Base-by-base conservation (phyloP, 2,113 vertebrate species). In the Sprattus sprattus region DNA sequence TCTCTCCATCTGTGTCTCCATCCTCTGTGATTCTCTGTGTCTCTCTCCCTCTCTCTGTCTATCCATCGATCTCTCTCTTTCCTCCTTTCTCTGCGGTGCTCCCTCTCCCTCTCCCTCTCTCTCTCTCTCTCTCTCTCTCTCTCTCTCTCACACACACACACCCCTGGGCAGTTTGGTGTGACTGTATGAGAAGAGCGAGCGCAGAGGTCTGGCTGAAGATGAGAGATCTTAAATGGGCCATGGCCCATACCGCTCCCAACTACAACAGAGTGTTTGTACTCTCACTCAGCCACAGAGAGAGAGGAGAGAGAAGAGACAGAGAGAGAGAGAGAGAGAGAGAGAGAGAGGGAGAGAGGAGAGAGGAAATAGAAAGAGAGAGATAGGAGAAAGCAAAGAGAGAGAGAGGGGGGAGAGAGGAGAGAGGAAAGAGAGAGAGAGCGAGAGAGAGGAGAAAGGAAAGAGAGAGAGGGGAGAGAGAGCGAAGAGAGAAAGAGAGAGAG, bases 181-280 rank as follows among this genome's bases (percentile, higher is more conserved):
- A 83, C 54, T 85, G 54, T 82, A 88, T 64, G 82, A 78, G 45
- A 60, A 47, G 86, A 46, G 44, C 82, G 52, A 45, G 47, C 60
- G 50, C 83, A 57, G 83, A 88, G 64, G 25, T 50, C 81, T 86
- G 50, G 83, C 52, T 64, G 47, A 60, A 82, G 28, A 87, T 86
- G 80, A 86, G 82, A 78, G 57, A 13, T 8, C 15, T 44, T 39
- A 85, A 84, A 81, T 71, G 52, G 52, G n/a, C 64, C 54, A 15
- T 54, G 46, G 45, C 67, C 32, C 50, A 83, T 86, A 64, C 84
- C 50, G 45, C 67, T 82, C 81, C 78, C 86, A 85, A 82, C 28
- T 85, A 85, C 81, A 89, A 84, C 86, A 85, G 80, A 82, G 45
- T 78, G 47, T 78, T 89, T 85, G 82, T 47, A 46, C 85, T 82